These are phyloP conservation scores for Germaria angustata DNA, from an alignment of 2,888 invertebrate genomes.

Conservation along the genomic window DNA sequence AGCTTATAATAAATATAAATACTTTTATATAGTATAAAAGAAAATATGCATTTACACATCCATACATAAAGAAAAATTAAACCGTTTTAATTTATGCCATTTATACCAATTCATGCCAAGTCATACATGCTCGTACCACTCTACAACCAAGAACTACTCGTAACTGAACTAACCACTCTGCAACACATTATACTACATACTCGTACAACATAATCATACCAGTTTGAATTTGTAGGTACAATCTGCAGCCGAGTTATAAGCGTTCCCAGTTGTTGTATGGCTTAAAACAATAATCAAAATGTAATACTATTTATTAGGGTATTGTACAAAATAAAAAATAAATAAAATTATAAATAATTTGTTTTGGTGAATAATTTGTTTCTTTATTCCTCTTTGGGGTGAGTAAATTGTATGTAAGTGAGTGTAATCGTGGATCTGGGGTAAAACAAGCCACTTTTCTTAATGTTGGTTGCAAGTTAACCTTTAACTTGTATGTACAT, in stretches of 20 bases:
- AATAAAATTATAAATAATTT: constrained; percentile 48
- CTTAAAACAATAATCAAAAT: not conserved
- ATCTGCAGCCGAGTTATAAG: not conserved
- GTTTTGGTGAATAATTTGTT: constrained; percentile 54
- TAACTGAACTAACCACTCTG: not conserved
- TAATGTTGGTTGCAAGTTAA: constrained; percentile 24
- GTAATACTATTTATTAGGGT: constrained; percentile 31
- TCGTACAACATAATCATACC: constrained; percentile 12
- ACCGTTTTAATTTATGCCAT: constrained; percentile 59
- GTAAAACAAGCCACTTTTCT: constrained; percentile 17
- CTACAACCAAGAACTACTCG: not conserved
- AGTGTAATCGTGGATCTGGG: constrained; percentile 1
- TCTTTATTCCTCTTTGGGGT: constrained; percentile 57
- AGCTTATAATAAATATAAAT: constrained; percentile 27
- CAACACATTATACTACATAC: not conserved
- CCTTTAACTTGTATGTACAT: constrained; percentile 8
- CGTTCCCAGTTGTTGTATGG: not conserved
- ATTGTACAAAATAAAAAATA: constrained; percentile 13
- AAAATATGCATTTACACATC: not conserved
- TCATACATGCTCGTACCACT: too few species aligned
- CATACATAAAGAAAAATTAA: constrained; percentile 3
- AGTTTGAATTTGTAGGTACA: not conserved
- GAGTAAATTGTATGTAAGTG: constrained; percentile 17
- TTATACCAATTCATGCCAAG: constrained; percentile 25
- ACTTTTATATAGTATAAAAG: not conserved